phyloP scores from a whole-genome alignment of 1,140 invertebrate genomes.

The Euglossa dilemma region DNA sequence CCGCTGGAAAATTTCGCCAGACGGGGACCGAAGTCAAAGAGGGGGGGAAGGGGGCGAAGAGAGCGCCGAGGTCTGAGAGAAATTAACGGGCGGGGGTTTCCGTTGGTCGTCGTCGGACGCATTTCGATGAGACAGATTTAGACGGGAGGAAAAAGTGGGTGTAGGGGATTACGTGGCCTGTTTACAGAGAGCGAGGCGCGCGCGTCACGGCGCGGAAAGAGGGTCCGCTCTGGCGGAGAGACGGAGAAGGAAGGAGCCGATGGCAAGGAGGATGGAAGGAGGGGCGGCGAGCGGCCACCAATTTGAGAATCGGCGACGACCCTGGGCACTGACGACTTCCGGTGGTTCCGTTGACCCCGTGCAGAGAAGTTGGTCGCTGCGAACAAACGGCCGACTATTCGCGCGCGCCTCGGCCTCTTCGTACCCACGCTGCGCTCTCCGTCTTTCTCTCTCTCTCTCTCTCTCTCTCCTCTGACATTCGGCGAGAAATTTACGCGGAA shows the following conservation, averaged over 20 bases:
- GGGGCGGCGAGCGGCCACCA: slow-evolving; percentile 46
- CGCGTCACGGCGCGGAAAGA: slow-evolving; percentile 24
- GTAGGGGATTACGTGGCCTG: slow-evolving; percentile 67
- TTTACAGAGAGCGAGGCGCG: slow-evolving; percentile 59
- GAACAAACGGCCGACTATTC: slow-evolving; percentile 27
- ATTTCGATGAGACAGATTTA: slow-evolving; percentile 70
- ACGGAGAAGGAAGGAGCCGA: not conserved
- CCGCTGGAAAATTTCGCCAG: not conserved
- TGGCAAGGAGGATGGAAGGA: not conserved
- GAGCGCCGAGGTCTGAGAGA: slow-evolving; percentile 43
- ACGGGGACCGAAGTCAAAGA: no score
- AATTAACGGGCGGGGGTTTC: slow-evolving; percentile 67
- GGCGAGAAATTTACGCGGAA: not conserved
- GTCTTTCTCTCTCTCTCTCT: no score
- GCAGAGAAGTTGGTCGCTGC: slow-evolving; percentile 52
- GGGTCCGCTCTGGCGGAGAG: slow-evolving; percentile 13
- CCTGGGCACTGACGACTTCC: slow-evolving; percentile 66
- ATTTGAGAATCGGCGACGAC: slow-evolving; percentile 69
- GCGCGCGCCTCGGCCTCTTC: not conserved
- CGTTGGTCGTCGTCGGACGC: slow-evolving; percentile 60
- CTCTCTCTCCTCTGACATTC: not conserved
- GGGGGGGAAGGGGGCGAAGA: no score
- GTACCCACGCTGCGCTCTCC: not conserved
- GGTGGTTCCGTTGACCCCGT: slow-evolving; percentile 70
- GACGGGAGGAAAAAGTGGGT: slow-evolving; percentile 68